phyloP scores from a whole-genome alignment of 2,113 vertebrate genomes.

The Petrocephalus zakoni region DNA sequence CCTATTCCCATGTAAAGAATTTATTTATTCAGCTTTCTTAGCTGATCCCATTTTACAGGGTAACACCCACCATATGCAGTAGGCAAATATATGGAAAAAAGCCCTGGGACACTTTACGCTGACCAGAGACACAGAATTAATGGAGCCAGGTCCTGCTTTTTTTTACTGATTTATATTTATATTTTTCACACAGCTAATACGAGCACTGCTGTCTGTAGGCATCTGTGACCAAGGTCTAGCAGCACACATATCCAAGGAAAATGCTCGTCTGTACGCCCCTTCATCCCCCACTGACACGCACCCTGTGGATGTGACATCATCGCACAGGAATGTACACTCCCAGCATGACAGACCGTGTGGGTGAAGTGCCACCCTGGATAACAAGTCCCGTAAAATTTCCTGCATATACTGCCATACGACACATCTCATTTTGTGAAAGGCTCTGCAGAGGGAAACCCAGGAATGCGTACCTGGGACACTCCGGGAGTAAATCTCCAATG shows the following conservation, averaged over 20 bases:
- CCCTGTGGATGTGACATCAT: background rate
- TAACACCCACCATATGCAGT: background rate
- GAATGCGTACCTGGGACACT: constrained; percentile 68
- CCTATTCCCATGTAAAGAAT: background rate
- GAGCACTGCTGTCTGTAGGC: background rate
- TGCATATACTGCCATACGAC: background rate
- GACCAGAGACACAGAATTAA: background rate
- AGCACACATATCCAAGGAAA: background rate
- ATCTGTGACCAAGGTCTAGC: background rate
- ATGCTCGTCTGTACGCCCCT: background rate
- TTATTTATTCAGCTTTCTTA: background rate
- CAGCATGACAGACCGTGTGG: background rate
- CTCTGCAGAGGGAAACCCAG: constrained; percentile 1
- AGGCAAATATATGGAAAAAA: background rate
- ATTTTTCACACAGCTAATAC: background rate
- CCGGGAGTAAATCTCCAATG: constrained; percentile 50
- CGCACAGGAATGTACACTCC: background rate
- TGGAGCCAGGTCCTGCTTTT: background rate
- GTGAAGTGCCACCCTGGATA: background rate
- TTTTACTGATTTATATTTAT: background rate
- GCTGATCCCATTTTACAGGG: background rate
- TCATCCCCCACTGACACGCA: background rate
- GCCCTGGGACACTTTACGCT: background rate
- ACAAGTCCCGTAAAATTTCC: background rate
- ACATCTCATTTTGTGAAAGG: background rate